These are phyloP conservation scores for Notolepis coatsorum DNA, from an alignment of 2,797 vertebrate genomes.

Conservation along the genomic window DNA sequence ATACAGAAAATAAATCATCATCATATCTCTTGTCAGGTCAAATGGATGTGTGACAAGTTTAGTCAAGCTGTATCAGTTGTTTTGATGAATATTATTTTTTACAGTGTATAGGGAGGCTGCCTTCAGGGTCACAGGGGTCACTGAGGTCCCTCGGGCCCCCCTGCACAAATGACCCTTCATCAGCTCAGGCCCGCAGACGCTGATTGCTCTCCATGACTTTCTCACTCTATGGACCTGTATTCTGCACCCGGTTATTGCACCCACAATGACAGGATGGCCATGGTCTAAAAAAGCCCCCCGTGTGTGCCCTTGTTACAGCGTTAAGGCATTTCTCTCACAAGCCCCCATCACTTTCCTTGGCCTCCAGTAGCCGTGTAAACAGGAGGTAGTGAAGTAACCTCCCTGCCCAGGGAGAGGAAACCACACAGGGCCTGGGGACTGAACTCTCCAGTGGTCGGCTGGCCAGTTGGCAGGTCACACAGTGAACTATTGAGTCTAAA, in stretches of 20 bases:
- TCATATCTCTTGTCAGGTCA: too few relatives aligned
- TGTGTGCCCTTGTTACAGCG: constrained; percentile 18
- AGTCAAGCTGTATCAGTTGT: not conserved
- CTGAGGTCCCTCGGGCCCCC: constrained; percentile 24
- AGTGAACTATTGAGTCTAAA: constrained; percentile 41
- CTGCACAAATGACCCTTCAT: constrained; percentile 45
- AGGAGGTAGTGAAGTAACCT: constrained; percentile 67
- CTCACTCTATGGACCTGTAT: constrained; percentile 5
- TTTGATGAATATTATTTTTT: not conserved
- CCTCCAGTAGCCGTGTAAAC: constrained; percentile 58
- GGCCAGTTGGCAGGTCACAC: constrained; percentile 45
- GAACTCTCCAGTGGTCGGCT: constrained; percentile 55
- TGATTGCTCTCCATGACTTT: constrained; percentile 37
- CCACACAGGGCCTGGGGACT: constrained; percentile 55
- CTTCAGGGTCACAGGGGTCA: constrained; percentile 21
- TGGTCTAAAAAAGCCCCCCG: constrained; percentile 49
- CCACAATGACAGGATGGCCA: constrained; percentile 71
- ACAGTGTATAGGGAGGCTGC: constrained; percentile 1
- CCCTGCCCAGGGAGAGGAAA: constrained; percentile 57
- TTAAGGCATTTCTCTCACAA: constrained; percentile 25
- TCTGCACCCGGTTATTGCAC: constrained; percentile 37
- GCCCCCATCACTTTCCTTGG: constrained; percentile 59
- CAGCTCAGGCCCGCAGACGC: constrained; percentile 20
- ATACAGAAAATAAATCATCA: too few relatives aligned
- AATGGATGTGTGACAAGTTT: too few relatives aligned